Conservation (phyloP, 2,113 vertebrate genomes). For the Antennarius striatus region DNA sequence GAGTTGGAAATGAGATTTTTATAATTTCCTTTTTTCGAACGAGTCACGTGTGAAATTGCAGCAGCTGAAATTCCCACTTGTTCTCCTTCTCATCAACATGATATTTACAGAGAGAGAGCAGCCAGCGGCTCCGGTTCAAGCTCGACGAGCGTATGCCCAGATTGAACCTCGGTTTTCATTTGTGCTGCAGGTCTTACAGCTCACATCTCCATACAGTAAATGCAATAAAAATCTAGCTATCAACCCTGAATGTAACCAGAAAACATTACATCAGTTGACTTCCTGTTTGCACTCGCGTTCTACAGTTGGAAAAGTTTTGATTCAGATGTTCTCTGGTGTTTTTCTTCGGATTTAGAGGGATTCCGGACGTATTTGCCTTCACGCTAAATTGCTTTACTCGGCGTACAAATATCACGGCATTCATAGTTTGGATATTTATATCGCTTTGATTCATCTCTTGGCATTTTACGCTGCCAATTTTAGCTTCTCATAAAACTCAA, state of each 20-base stretch:
- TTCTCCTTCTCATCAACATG: not conserved
- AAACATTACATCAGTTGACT: too few relatives aligned
- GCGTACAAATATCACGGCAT: not conserved
- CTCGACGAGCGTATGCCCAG: too few relatives aligned
- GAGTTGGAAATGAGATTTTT: constrained; percentile 16
- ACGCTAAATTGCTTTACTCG: too few relatives aligned
- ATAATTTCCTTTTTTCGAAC: constrained; percentile 16
- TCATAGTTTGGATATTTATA: not conserved
- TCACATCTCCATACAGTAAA: too few relatives aligned
- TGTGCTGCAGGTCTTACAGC: too few relatives aligned
- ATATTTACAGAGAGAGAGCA: constrained; percentile 12
- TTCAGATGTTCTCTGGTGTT: not conserved
- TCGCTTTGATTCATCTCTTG: constrained; percentile 1
- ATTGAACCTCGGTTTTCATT: too few relatives aligned
- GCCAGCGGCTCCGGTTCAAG: too few relatives aligned
- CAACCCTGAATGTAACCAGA: too few relatives aligned
- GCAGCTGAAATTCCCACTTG: constrained; percentile 27
- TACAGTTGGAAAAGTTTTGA: constrained; percentile 28
- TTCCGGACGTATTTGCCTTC: too few relatives aligned
- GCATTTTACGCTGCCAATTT: not conserved
- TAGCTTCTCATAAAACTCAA: constrained; percentile 5
- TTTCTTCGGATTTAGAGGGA: too few relatives aligned
- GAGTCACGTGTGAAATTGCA: constrained; percentile 15
- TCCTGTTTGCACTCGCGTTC: constrained; percentile 1
- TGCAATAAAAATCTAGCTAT: too few relatives aligned